Evolutionary conservation across 2,888 invertebrate genomes (phyloP), one percentile per base, ranked within the genome.

Genomic region (Eupithecia vulgata): DNA sequence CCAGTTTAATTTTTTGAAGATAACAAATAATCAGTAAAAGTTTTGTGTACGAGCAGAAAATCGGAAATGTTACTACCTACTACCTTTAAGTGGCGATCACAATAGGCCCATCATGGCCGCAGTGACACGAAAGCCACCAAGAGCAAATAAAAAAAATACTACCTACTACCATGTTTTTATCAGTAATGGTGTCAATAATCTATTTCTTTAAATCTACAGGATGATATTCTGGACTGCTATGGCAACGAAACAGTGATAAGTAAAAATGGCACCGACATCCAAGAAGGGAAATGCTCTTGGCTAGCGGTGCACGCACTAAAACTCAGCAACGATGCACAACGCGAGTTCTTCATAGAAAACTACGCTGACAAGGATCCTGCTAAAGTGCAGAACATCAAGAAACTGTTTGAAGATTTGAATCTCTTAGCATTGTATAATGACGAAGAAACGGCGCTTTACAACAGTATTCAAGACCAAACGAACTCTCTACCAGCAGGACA

Each of bases 281-380:
- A 88, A 74, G 98, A 98, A 84, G 98, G 98, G 57, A 99, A 99
- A 90, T 99, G 99, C 87, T 96, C 98, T 0, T 99, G 99, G 99
- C 91, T 98, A 62, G 96, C 97, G 0, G 97, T 98, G 5, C 82
- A 79, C 59, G 85, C 85, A 34, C 69, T 48, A 95, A 96, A 67
- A 97, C 98, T 59, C 92, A 98, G 81, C 96, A 97, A 88, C 93
- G 96, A 95, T 0, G 90, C 95, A 12, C 97, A 98, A 85, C 95
- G 95, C 77, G 91, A 95, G 79, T 92, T 96, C 21, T 95, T 98
- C 90, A 90, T 95, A 80, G 95, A 96, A 75, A 96, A 96, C 88
- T 98, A 98, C 85, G 98, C 97, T 0, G 89, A 89, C 69, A 88
- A 94, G 68, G 96, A 97, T 75, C 91, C 95, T 0, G 95, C 95